Evolutionary conservation across 1,140 invertebrate genomes (phyloP), one percentile per base, ranked within the genome.

Genomic region (Caenorhabditis brenneri): DNA sequence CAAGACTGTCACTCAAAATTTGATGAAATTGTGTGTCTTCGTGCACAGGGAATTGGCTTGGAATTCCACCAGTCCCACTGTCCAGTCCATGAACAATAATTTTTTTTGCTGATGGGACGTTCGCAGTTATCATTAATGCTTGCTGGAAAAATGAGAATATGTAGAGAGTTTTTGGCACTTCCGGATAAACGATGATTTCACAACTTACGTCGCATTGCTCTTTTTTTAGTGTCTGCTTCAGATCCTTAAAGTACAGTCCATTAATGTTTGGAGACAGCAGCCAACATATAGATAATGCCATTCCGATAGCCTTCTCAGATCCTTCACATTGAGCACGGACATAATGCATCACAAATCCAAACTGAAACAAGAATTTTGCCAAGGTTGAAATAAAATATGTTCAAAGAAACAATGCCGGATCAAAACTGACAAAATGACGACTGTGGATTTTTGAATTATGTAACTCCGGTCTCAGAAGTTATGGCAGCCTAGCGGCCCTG

Each of bases 261-360:
- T 99, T 96, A 0, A 99, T 97, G 91, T 95, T 96, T 86, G 94
- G 93, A n/a, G 86, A 92, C 92, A 96, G 96, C 94, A 97, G 96
- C 96, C 97, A 99, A 0, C 99, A 91, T 80, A 99, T 94, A 0
- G 96, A 96, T 1, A 99, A 92, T 0, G 97, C 96, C 15, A 96
- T 95, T 39, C 95, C 96, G 82, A 99, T 97, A 24, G 96, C 93
- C 89, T 96, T 95, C 88, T 97, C 95, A 2, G 95, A 95, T 42
- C 95, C 95, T 90, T 98, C 96, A 89, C 96, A 95, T 33, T 83
- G 82, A 12, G 96, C 94, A 79, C 98, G 92, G 0, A 98, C 96
- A 90, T 99, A 98, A 92, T 98, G 99, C 97, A 99, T 99, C 1
- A 99, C 95, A 90, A 98, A 99, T 22, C 98, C 98, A 89, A 99